Conservation (phyloP, 2,113 vertebrate species). For the Crotalus horridus region DNA sequence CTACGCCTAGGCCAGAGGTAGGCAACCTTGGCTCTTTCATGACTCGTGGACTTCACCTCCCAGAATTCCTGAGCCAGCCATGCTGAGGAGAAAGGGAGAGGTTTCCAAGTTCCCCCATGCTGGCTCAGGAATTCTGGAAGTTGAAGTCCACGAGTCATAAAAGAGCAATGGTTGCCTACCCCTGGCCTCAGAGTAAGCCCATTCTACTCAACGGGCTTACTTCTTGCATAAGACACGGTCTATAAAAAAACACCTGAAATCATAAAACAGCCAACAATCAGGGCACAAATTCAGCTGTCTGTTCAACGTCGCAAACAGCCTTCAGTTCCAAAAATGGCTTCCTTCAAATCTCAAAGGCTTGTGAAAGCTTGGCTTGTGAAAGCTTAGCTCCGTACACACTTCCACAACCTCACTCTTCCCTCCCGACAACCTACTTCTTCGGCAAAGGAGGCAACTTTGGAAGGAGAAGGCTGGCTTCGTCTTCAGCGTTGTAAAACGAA, state of each 20-base stretch:
- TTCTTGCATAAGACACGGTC: neutral
- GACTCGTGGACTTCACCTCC: too few species aligned
- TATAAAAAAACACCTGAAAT: neutral
- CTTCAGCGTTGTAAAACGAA: slow-evolving; percentile 88
- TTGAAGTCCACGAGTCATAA: too few species aligned
- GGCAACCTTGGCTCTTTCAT: too few species aligned
- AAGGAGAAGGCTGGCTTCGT: slow-evolving; percentile 90
- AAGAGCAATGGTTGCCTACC: too few species aligned
- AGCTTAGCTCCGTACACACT: neutral
- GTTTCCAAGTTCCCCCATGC: too few species aligned
- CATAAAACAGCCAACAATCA: neutral
- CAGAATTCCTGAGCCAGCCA: too few species aligned
- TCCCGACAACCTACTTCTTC: slow-evolving; percentile 80
- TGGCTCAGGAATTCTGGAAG: too few species aligned
- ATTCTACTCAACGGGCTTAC: neutral
- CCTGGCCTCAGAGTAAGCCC: neutral
- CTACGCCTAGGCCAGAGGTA: too few species aligned
- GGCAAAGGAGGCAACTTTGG: slow-evolving; percentile 91
- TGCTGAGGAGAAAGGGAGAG: too few species aligned
- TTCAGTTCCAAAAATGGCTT: neutral
- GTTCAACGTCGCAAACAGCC: neutral
- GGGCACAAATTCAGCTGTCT: neutral
- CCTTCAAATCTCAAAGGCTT: neutral
- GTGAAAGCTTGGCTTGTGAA: too few species aligned
- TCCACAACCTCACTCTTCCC: neutral